These are phyloP conservation scores for Danaus melanippus DNA, from an alignment of 1,140 invertebrate genomes.

Conservation along the genomic window DNA sequence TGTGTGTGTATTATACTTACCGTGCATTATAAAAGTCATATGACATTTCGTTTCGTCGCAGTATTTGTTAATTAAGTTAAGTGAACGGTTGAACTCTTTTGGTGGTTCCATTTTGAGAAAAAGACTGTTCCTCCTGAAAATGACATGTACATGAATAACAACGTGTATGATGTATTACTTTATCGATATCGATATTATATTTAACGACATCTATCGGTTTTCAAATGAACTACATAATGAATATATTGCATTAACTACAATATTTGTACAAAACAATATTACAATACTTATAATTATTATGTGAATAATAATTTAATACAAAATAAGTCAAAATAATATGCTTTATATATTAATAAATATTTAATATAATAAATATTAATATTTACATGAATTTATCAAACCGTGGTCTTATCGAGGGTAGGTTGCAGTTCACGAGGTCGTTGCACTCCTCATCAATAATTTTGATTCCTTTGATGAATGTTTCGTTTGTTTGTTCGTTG, in stretches of 20 bases:
- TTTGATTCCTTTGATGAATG: slow-evolving; percentile 1
- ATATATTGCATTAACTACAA: slow-evolving; percentile 24
- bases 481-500: background rate
- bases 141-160: background rate
- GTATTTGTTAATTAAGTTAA: background rate
- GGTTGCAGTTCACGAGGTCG: slow-evolving; percentile 33
- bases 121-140: background rate
- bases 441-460: slow-evolving; percentile 28
- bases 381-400: slow-evolving; percentile 37
- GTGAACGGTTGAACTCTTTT: background rate
- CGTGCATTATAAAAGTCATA: slow-evolving; percentile 3
- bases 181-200: too few relatives aligned
- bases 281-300: background rate
- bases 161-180: too few relatives aligned
- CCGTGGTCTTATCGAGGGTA: slow-evolving; percentile 42
- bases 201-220: slow-evolving; percentile 23
- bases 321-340: too few relatives aligned
- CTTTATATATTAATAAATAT: too few relatives aligned
- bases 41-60: slow-evolving; percentile 2
- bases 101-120: slow-evolving; percentile 2
- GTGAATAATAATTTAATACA: too few relatives aligned
- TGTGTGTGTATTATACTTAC: background rate
- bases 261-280: slow-evolving; percentile 4
- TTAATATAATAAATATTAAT: too few relatives aligned
- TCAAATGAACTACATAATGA: slow-evolving; percentile 29